phyloP scores from a whole-genome alignment of 2,888 invertebrate genomes.

The Chalcosyrphus nemorum region DNA sequence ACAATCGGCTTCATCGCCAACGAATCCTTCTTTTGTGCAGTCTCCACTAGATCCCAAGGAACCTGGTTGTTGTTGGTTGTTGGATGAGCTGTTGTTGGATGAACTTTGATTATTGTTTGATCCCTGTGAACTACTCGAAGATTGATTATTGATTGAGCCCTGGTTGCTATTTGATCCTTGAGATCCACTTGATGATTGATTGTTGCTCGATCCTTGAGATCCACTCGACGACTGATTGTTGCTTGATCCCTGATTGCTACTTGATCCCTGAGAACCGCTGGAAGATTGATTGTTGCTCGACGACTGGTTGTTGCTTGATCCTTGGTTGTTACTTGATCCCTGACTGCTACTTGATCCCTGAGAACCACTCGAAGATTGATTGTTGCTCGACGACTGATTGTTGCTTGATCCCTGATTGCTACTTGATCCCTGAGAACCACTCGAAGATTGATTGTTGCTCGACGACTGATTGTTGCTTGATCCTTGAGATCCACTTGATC shows the following conservation, averaged over 20 bases:
- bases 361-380: slow-evolving; percentile 2
- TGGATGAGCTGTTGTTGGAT: slow-evolving; percentile 48
- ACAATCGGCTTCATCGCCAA: slow-evolving; percentile 82
- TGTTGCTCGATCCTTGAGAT: no score
- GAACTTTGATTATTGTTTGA: slow-evolving; percentile 53
- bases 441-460: slow-evolving; percentile 37
- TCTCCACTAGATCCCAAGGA: slow-evolving; percentile 55
- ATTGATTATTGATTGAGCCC: slow-evolving; percentile 47
- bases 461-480: slow-evolving; percentile 42
- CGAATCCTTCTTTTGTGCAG: slow-evolving; percentile 79
- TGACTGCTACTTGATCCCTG: background rate
- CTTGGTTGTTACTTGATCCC: slow-evolving; percentile 36
- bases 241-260: slow-evolving; percentile 22
- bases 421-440: no score
- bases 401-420: slow-evolving; percentile 25
- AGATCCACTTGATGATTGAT: background rate
- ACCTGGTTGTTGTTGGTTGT: slow-evolving; percentile 63
- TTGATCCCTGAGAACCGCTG: background rate
- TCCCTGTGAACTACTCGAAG: no score
- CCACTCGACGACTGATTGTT: slow-evolving; percentile 13
- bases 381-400: background rate
- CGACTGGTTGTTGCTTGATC: no score
- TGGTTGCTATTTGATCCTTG: slow-evolving; percentile 21
- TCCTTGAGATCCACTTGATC: no score
- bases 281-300: slow-evolving; percentile 38